Evolutionary conservation across 2,113 vertebrate genomes (phyloP).

Genomic region (Pelecanoides urinatrix): DNA sequence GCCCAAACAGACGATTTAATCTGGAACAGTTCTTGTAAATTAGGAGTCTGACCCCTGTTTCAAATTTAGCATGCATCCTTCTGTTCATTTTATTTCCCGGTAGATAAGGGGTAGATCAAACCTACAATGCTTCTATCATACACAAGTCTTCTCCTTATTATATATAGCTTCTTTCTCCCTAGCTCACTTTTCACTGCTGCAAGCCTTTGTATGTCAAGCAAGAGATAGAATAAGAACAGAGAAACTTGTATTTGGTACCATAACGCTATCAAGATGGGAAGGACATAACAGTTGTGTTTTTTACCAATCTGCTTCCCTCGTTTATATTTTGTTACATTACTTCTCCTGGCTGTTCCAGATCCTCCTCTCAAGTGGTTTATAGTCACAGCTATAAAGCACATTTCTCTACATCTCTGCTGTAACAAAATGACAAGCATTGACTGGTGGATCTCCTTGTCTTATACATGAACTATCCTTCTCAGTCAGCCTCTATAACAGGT

Average conservation of each 20-base stretch:
- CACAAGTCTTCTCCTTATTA: not conserved
- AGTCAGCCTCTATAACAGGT: not conserved
- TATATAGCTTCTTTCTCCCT: not conserved
- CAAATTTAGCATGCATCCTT: not conserved
- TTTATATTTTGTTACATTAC: not conserved
- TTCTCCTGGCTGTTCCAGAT: not conserved
- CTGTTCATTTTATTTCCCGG: not conserved
- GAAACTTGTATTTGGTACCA: not conserved
- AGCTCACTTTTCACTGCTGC: not conserved
- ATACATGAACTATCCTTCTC: not conserved
- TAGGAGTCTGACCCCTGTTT: not conserved
- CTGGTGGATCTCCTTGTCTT: not conserved
- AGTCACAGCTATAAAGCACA: not conserved
- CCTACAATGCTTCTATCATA: not conserved
- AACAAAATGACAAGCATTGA: not conserved
- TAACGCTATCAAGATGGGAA: not conserved
- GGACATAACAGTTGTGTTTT: not conserved
- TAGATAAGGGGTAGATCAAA: not conserved
- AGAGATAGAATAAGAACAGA: not conserved
- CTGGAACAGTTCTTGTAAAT: not conserved
- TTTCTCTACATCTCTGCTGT: not conserved
- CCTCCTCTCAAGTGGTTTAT: not conserved
- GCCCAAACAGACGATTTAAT: not conserved
- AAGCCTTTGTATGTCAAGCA: not conserved
- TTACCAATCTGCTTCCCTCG: not conserved